Conservation (phyloP, 2,888 invertebrate genomes). For the Chymomyza caudatula region DNA sequence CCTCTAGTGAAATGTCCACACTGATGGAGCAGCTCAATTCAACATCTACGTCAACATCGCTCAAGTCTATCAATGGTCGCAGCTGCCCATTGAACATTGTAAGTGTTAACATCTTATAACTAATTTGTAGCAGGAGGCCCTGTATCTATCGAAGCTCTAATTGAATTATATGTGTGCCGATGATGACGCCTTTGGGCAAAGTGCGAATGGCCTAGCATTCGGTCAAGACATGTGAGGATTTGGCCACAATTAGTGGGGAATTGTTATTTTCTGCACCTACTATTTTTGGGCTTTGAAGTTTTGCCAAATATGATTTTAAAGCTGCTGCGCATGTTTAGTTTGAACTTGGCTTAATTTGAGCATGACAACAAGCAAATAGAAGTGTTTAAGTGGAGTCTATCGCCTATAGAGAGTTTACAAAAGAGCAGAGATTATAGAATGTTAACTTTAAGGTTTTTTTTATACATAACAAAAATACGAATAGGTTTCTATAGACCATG, state of each 20-base stretch:
- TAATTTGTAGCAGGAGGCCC: background rate
- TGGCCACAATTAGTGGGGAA: slow-evolving; percentile 11
- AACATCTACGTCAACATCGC: slow-evolving; percentile 28
- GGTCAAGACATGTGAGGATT: slow-evolving; percentile 14
- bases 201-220: background rate
- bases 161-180: background rate
- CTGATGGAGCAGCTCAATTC: slow-evolving; percentile 48
- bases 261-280: slow-evolving; percentile 27
- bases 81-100: slow-evolving; percentile 76
- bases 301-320: background rate
- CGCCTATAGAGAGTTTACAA: background rate
- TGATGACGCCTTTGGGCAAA: background rate
- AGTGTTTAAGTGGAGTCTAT: too few relatives aligned
- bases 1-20: slow-evolving; percentile 46
- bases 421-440: background rate
- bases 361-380: background rate
- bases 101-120: slow-evolving; percentile 56
- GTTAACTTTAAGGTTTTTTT: too few relatives aligned
- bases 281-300: background rate
- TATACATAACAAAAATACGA: too few relatives aligned
- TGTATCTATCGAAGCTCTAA: background rate
- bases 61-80: slow-evolving; percentile 50
- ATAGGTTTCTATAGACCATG: too few relatives aligned
- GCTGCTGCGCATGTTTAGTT: too few relatives aligned
- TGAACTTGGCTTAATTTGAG: too few relatives aligned